Evolutionary conservation across 2,888 invertebrate species (phyloP).

Genomic region (Eueremaeus valkanovi): DNA sequence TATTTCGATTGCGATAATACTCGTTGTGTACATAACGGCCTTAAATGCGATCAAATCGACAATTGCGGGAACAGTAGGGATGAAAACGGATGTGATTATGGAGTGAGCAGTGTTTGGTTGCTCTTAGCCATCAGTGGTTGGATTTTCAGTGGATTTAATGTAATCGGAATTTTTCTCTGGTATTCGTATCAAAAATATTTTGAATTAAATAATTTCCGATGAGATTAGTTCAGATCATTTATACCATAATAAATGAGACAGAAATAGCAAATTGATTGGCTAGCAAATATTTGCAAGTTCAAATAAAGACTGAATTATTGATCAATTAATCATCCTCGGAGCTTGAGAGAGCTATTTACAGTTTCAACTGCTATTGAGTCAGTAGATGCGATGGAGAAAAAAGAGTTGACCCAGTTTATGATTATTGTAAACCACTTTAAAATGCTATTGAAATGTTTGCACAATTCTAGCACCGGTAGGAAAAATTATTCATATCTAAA

Average conservation of each 20-base stretch:
- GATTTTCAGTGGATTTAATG: constrained; percentile 28
- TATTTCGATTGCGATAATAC: constrained; percentile 4
- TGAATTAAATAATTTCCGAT: constrained; percentile 18
- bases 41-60: constrained; percentile 21
- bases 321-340: no score
- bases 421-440: no score
- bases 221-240: no score
- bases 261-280: not conserved
- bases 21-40: not conserved
- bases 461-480: no score
- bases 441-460: no score
- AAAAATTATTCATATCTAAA: no score
- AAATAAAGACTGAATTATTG: no score
- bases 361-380: no score
- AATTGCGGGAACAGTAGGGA: constrained; percentile 19
- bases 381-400: no score
- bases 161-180: constrained; percentile 19
- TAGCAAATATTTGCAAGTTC: not conserved
- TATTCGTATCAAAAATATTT: constrained; percentile 16
- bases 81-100: constrained; percentile 22
- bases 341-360: no score
- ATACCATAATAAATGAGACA: no score
- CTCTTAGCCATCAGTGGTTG: constrained; percentile 6
- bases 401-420: no score
- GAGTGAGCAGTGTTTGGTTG: constrained; percentile 25